Conservation (phyloP, 2,113 vertebrate species). For the Papio anubis region DNA sequence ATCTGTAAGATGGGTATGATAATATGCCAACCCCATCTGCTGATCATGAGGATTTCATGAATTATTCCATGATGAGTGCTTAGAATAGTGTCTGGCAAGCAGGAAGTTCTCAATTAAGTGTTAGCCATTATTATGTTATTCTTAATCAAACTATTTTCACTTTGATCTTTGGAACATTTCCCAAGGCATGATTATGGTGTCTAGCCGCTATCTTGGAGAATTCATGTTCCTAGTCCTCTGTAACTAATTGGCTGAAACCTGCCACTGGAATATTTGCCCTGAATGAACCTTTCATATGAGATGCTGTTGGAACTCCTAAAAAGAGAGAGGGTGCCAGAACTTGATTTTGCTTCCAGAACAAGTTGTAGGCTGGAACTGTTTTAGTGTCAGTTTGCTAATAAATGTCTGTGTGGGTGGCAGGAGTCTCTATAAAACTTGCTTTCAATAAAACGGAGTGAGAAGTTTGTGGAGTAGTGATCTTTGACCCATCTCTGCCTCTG, state of each 20-base stretch:
- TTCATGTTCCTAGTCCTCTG: background rate
- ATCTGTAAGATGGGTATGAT: background rate
- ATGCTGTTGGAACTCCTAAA: background rate
- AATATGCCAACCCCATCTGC: background rate
- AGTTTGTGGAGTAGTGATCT: background rate
- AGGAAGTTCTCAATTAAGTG: background rate
- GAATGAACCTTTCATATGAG: background rate
- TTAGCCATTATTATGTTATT: background rate
- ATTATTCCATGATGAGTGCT: background rate
- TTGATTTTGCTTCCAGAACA: background rate
- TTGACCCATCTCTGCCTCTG: background rate
- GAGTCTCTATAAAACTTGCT: background rate
- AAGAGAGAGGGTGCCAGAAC: background rate
- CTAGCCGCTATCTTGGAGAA: background rate
- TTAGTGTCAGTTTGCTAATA: background rate
- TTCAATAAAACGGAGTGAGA: background rate
- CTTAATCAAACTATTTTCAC: background rate
- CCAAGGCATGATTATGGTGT: background rate
- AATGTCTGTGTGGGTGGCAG: background rate
- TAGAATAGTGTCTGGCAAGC: background rate
- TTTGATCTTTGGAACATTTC: constrained; percentile 5
- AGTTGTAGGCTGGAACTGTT: background rate
- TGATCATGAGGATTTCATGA: background rate
- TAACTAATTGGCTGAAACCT: background rate
- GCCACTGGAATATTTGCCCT: background rate